Evolutionary conservation across 1,140 invertebrate species (phyloP), one percentile per base, ranked within the genome.

Genomic region (Conus betulinus): DNA sequence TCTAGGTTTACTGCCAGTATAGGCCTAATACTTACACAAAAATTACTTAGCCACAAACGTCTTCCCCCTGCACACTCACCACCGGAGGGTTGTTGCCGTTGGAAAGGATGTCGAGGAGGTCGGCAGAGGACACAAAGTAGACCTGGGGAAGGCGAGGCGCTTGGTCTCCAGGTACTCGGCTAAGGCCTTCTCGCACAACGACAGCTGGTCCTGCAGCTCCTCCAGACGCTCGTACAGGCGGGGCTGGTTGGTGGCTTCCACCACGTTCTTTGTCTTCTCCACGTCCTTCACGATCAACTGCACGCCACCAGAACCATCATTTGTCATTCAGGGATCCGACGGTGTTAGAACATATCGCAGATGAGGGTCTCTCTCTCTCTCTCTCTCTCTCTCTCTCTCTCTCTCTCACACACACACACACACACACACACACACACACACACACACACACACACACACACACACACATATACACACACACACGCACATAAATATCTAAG

Each of bases 41-140:
- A 60, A 15, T 60, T 15, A 60, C 8, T 60, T 15, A 60, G 15
- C 57, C 8, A 60, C 39, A 39, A 39, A 3, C 39, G 39, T 39
- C 39, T 39, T 39, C 39, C 39, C 39, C 39, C 39, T 23, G 39
- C 39, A 39, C 7, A 92, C 93, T 92, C 91, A 96, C 95, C 89
- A 98, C 96, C 93, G 97, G 96, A 27, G 98, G 98, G 94, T 98
- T 97, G 95, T 99, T 99, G 89, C 98, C 98, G 95, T 99, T 99
- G 11, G 98, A 99, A 76, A 99, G 96, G 91, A 99, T 98, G 95
- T 99, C 99, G 53, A 99, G 95, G 63, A 99, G 95, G 96, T 99
- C 99, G 87, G 98, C 98, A n/a, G 98, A 98, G n/a, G 98, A 99
- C 4, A 99, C 98, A 95, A 99, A 99, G 95, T 99, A 99, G 96